These are phyloP conservation scores for Steinernema hermaphroditum DNA, from an alignment of 2,888 invertebrate genomes.

Conservation along the genomic window DNA sequence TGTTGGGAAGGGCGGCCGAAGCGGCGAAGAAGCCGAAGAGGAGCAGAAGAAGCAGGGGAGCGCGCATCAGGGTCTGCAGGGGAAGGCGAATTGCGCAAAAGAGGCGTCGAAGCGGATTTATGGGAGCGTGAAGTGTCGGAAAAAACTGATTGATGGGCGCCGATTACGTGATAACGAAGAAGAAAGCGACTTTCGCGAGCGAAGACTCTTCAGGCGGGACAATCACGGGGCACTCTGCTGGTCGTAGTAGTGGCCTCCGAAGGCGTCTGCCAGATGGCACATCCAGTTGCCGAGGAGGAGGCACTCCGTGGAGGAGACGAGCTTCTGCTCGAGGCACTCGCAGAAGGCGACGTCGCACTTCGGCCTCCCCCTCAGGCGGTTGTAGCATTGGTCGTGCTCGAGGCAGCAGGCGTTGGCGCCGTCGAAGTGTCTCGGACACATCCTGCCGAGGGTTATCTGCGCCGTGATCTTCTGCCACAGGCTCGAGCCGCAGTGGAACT, in stretches of 20 bases:
- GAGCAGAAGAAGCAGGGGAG: background rate
- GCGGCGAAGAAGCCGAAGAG: background rate
- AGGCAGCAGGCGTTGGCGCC: background rate
- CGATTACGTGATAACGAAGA: background rate
- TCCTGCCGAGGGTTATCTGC: background rate
- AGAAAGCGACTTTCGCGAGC: background rate
- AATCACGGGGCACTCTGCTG: no score
- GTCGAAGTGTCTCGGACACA: background rate
- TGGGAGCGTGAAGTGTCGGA: background rate
- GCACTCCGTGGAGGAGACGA: background rate
- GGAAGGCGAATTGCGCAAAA: background rate
- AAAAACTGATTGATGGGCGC: background rate
- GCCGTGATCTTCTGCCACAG: background rate
- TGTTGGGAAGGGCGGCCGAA: background rate
- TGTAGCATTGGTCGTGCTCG: background rate
- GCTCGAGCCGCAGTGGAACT: background rate
- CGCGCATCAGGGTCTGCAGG: no score
- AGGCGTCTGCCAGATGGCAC: background rate
- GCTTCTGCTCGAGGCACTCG: background rate
- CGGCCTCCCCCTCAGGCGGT: background rate
- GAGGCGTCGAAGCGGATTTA: background rate
- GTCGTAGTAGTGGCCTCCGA: no score
- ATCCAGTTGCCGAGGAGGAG: background rate
- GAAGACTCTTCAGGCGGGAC: background rate
- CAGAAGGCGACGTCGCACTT: constrained; percentile 4